Base-by-base conservation (phyloP, 1,140 invertebrate genomes). In the Bradynema listronoti region DNA sequence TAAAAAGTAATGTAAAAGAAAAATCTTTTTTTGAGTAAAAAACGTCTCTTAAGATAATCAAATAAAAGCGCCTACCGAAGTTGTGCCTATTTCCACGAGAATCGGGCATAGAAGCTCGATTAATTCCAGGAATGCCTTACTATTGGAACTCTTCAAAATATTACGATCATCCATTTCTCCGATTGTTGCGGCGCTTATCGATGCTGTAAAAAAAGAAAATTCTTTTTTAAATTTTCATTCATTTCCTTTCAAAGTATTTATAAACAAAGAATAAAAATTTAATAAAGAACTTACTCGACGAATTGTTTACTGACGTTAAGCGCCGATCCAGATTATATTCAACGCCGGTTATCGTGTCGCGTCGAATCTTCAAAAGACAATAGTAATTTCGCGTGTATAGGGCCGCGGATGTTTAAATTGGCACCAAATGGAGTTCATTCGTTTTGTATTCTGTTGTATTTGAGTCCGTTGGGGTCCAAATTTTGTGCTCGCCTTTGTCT, bases 51-150 rank as follows among this genome's bases (percentile, higher is more conserved):
- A n/a, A n/a, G n/a, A n/a, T n/a, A n/a, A n/a, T n/a, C n/a, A 6
- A 11, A 61, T 4, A 16, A 4, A 43, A 43, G 36, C 16, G 30
- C 71, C 32, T 34, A 60, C 56, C 16, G 75, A 76, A 41, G 36
- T 69, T 14, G 56, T 68, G 16, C 72, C 72, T 45, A 75, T 72
- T 29, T 70, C 68, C 14, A 75, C 75, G 7, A 74, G 62, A 30
- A 75, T 45, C 1, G 72, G 72, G 53, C 77, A 76, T 22, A 75
- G 55, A 4, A 55, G 36, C 16, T 32, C 27, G 41, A 65, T 55
- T 34, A 69, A 65, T 19, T 67, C 65, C 9, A 64, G 22, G 32
- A 67, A 33, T 24, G 7, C 27, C 24, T 68, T 50, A 34, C 34
- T 50, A 43, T 57, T 66, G 9, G 14, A 49, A 14, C 58, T 50